phyloP scores from a whole-genome alignment of 1,140 invertebrate species.

The Vanessa atalanta region DNA sequence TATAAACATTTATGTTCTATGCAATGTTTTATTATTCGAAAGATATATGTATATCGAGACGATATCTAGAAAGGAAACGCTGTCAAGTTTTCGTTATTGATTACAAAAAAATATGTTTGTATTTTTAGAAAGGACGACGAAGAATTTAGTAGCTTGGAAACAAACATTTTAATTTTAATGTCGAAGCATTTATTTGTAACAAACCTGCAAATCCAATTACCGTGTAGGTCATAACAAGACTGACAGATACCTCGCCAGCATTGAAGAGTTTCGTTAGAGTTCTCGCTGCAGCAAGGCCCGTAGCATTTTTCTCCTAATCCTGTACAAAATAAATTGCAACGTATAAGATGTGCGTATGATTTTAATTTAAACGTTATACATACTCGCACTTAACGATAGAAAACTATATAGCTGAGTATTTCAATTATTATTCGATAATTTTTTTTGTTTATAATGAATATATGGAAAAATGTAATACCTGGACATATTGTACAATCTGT shows the following conservation, averaged over 20 bases:
- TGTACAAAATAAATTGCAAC: conserved; percentile 38
- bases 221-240: conserved; percentile 57
- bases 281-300: conserved; percentile 58
- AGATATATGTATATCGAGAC: no score
- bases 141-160: no score
- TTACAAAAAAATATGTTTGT: no score
- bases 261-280: conserved; percentile 55
- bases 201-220: conserved; percentile 67
- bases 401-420: no score
- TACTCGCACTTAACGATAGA: no score
- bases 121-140: no score
- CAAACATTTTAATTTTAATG: not conserved
- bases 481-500: conserved; percentile 65
- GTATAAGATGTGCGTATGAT: no score
- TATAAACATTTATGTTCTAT: no score
- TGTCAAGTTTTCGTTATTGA: no score
- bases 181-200: not conserved
- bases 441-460: not conserved
- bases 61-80: no score
- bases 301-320: conserved; percentile 66
- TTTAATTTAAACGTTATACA: no score
- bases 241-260: conserved; percentile 72
- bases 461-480: conserved; percentile 45
- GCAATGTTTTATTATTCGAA: no score
- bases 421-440: conserved; percentile 2